A percentile compares a stretch with the other conserved stretches of the same genome.
Evolutionary conservation across 2,888 invertebrate genomes (phyloP).

Genomic region (Lasioglossum figueresi): DNA sequence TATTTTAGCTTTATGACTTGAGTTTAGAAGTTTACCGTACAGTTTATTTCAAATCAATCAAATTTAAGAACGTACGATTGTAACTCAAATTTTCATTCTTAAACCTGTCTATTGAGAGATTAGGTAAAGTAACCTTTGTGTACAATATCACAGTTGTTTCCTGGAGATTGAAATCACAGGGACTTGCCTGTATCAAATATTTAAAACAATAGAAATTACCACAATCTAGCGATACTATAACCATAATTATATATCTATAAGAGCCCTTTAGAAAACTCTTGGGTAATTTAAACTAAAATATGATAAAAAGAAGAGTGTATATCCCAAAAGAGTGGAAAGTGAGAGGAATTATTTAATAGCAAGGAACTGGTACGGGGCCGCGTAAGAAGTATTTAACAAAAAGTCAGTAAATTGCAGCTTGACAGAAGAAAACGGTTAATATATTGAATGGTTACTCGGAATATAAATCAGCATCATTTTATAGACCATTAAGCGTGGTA

Average conservation of each 20-base stretch:
- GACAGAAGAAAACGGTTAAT: neutral
- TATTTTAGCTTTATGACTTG: neutral
- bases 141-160: neutral
- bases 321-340: neutral
- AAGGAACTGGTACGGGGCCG: neutral
- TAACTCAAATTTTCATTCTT: neutral
- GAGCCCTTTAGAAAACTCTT: neutral
- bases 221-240: neutral
- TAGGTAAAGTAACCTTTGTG: neutral
- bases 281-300: neutral
- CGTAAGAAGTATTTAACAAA: neutral
- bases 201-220: neutral
- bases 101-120: neutral
- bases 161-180: too few species aligned
- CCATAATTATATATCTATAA: neutral
- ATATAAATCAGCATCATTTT: neutral
- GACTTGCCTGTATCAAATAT: neutral
- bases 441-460: neutral
- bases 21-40: too few species aligned
- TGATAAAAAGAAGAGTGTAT: neutral
- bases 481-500: neutral
- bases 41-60: too few species aligned
- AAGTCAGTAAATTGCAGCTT: neutral
- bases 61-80: neutral
- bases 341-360: neutral